Evolutionary conservation across 2,888 invertebrate genomes (phyloP).

Genomic region (Oligia strigilis): DNA sequence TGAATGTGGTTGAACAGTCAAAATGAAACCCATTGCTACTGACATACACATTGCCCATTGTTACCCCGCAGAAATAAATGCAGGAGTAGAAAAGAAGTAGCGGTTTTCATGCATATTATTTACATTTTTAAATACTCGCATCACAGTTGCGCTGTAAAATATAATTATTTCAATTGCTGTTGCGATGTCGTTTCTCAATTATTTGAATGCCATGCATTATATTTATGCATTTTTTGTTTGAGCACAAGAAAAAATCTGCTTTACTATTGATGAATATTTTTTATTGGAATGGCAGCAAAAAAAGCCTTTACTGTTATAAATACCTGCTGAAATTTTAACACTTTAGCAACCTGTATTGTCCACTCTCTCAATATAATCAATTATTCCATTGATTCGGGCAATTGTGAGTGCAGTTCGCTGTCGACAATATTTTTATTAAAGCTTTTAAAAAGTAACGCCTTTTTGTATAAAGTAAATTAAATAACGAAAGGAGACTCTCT

Average conservation of each 20-base stretch:
- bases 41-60: no score
- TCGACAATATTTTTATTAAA: background rate
- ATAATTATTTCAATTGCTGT: no score
- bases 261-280: background rate
- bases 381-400: constrained; percentile 16
- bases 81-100: no score
- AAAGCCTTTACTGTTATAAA: background rate
- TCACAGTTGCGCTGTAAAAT: no score
- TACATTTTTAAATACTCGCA: no score
- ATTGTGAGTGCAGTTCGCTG: constrained; percentile 17
- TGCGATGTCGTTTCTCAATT: no score
- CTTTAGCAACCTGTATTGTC: constrained; percentile 4
- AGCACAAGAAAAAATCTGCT: background rate
- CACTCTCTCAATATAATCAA: constrained; percentile 28
- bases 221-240: background rate
- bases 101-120: no score
- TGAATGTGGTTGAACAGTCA: no score
- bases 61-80: no score
- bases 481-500: background rate
- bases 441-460: background rate
- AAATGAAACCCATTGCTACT: no score
- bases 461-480: background rate
- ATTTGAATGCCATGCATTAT: no score
- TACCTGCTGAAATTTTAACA: constrained; percentile 27
- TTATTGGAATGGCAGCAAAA: background rate